These are phyloP conservation scores for Microcebus griseorufus DNA, from an alignment of 2,113 vertebrate genomes.

Conservation along the genomic window DNA sequence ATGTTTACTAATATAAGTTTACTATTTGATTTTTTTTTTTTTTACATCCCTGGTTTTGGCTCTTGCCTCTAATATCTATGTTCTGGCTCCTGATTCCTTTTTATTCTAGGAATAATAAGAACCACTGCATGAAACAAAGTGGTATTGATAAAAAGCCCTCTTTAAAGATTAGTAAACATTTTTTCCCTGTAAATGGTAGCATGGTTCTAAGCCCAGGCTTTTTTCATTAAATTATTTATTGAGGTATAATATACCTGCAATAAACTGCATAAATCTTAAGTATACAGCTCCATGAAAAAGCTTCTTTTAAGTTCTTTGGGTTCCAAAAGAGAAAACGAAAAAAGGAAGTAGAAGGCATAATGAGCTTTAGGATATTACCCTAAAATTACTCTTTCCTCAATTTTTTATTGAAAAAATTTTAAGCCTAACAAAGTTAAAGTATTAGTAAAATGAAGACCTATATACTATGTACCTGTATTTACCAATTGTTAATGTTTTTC, in stretches of 20 bases:
- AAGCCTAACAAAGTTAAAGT: neutral
- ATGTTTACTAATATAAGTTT: neutral
- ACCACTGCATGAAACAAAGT: neutral
- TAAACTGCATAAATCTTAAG: neutral
- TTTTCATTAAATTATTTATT: neutral
- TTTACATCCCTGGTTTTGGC: neutral
- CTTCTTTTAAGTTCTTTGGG: neutral
- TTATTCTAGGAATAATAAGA: neutral
- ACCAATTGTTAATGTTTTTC: neutral
- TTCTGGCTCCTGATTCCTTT: neutral
- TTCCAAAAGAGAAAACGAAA: conserved; percentile 13
- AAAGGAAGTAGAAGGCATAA: neutral
- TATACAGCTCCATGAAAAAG: neutral
- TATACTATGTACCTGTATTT: neutral
- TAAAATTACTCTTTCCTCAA: neutral
- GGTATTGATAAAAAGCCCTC: neutral
- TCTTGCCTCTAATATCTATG: neutral
- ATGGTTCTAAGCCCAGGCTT: neutral
- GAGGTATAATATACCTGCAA: neutral
- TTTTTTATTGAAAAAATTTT: neutral
- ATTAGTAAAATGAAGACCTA: neutral
- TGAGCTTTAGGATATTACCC: neutral
- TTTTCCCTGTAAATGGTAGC: neutral
- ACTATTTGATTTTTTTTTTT: neutral
- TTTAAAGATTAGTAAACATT: neutral